Conservation (phyloP, 2,113 vertebrate species). For the Brachypteracias leptosomus region DNA sequence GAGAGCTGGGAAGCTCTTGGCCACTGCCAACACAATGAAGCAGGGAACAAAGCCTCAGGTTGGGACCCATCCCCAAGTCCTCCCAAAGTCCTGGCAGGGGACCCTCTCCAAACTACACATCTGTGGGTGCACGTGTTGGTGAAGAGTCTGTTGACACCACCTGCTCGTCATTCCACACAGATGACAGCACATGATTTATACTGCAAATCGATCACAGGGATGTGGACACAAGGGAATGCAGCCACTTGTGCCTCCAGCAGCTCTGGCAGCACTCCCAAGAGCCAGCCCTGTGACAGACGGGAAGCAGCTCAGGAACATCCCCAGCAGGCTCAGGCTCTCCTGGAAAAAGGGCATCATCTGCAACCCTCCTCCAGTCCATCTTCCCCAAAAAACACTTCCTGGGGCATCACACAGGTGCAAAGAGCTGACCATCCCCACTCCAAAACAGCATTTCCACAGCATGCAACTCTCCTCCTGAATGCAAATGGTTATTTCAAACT, state of each 20-base stretch:
- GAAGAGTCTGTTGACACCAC: not conserved
- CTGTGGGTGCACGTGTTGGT: fast-evolving
- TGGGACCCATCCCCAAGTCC: not conserved
- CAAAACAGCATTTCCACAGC: not conserved
- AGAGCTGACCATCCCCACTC: not conserved
- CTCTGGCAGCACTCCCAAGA: not conserved
- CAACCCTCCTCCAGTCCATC: not conserved
- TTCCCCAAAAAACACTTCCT: fast-evolving
- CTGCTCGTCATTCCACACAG: fast-evolving
- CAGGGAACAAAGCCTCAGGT: fast-evolving
- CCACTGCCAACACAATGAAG: not conserved
- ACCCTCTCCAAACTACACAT: not conserved
- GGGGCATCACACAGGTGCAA: not conserved
- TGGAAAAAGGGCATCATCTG: not conserved
- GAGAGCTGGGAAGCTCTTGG: not conserved
- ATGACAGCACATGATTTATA: not conserved
- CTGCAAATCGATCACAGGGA: not conserved
- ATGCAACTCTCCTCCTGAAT: fast-evolving
- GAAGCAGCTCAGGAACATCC: not conserved
- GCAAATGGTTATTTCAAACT: not conserved
- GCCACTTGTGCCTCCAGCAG: not conserved
- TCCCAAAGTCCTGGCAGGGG: fast-evolving
- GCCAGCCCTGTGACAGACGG: not conserved
- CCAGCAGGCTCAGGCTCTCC: not conserved
- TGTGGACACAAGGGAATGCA: fast-evolving